phyloP scores from a whole-genome alignment of 2,888 invertebrate species.

The Dilophus febrilis region DNA sequence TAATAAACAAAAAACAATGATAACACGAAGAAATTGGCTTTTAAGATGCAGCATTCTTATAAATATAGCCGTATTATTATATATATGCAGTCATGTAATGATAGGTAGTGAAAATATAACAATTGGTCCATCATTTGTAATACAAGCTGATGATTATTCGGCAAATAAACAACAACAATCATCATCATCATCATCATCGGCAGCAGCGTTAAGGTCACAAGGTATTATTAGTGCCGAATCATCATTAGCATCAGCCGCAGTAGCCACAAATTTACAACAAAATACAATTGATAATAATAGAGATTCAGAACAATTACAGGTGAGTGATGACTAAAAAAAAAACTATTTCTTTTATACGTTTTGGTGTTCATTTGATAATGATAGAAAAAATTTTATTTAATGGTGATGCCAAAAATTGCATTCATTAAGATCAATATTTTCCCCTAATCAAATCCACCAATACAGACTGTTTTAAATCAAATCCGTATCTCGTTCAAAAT shows the following conservation, averaged over 20 bases:
- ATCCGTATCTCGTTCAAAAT: too few species aligned
- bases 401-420: too few species aligned
- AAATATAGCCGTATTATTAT: constrained; percentile 52
- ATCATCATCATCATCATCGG: too few species aligned
- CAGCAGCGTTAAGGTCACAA: background rate
- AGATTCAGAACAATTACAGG: background rate
- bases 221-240: constrained; percentile 13
- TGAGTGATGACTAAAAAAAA: too few species aligned
- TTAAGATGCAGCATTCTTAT: constrained; percentile 57
- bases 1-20: constrained; percentile 19
- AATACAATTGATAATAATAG: background rate
- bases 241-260: constrained; percentile 12
- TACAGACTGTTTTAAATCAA: too few species aligned
- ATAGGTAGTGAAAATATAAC: constrained; percentile 28
- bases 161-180: background rate
- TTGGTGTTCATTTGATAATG: too few species aligned
- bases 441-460: too few species aligned
- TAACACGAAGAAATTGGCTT: constrained; percentile 48
- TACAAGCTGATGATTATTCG: constrained; percentile 16
- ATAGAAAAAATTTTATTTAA: too few species aligned
- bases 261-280: constrained; percentile 9
- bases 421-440: too few species aligned
- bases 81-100: constrained; percentile 49
- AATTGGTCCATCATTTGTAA: constrained; percentile 21
- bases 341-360: too few species aligned